Conservation (phyloP, 2,888 invertebrate species). For the Thera obeliscata region DNA sequence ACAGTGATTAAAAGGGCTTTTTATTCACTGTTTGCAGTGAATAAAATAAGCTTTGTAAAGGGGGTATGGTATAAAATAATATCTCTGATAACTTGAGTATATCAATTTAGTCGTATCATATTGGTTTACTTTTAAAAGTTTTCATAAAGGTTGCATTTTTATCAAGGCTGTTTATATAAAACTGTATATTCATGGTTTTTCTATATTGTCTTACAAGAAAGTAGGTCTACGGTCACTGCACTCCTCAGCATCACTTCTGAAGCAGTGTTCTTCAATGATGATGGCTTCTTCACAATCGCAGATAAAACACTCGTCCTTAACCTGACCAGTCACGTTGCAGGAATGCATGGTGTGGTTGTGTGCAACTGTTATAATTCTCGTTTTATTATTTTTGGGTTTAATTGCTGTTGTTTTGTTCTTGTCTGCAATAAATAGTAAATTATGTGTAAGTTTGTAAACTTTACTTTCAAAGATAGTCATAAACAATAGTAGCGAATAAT, state of each 20-base stretch:
- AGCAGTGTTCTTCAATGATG: conserved; percentile 67
- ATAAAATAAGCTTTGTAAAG: too few relatives aligned
- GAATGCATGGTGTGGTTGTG: conserved; percentile 58
- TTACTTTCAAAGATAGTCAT: too few relatives aligned
- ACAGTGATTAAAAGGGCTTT: too few relatives aligned
- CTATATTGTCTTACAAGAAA: conserved; percentile 48
- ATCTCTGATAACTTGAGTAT: too few relatives aligned
- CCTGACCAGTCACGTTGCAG: conserved; percentile 53
- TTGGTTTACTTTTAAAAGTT: neutral
- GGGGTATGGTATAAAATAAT: too few relatives aligned
- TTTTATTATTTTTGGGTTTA: neutral
- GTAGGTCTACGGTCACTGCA: conserved; percentile 55
- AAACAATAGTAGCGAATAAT: too few relatives aligned
- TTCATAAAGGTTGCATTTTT: neutral
- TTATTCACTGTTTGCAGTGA: too few relatives aligned
- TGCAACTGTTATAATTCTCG: conserved; percentile 8
- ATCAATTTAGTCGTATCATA: neutral
- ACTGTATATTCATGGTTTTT: neutral
- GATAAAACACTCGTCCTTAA: conserved; percentile 62
- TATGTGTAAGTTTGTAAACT: neutral
- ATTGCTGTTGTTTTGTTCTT: conserved; percentile 8
- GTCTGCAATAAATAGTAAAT: neutral
- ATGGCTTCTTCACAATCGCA: conserved; percentile 62
- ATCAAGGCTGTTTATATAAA: neutral
- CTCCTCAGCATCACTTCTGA: conserved; percentile 51